Evolutionary conservation across 2,113 vertebrate genomes (phyloP).

Genomic region (Prietella phreatophila): DNA sequence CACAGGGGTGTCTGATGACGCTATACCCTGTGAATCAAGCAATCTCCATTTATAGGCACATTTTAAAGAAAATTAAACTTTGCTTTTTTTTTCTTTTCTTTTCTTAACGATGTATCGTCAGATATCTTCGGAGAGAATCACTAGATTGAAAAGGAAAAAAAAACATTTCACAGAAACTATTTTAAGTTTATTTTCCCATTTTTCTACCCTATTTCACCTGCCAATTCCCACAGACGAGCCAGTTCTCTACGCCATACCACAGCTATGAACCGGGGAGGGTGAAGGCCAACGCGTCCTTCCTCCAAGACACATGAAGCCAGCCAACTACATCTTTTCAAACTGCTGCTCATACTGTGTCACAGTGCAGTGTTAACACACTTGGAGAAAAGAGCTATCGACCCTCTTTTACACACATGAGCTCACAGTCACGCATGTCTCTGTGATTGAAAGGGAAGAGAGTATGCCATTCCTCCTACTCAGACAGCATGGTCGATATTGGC

Average conservation of each 20-base stretch:
- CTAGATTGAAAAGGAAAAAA: background rate
- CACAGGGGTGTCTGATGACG: constrained; percentile 23
- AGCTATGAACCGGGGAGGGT: background rate
- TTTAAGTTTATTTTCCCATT: background rate
- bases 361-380: too few relatives aligned
- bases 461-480: background rate
- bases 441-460: background rate
- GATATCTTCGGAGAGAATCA: background rate
- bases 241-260: background rate
- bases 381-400: background rate
- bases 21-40: constrained; percentile 11
- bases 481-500: background rate
- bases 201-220: background rate
- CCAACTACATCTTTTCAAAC: background rate
- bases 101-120: background rate
- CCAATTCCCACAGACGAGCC: background rate
- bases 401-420: background rate
- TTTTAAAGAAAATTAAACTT: background rate
- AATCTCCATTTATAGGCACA: constrained; percentile 10
- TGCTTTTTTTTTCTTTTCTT: background rate
- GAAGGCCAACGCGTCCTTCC: background rate
- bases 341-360: background rate
- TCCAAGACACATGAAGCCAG: background rate
- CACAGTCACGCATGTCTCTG: background rate
- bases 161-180: constrained; percentile 32